These are phyloP conservation scores for Galagoides demidoff DNA, from an alignment of 2,797 vertebrate genomes.

Conservation along the genomic window DNA sequence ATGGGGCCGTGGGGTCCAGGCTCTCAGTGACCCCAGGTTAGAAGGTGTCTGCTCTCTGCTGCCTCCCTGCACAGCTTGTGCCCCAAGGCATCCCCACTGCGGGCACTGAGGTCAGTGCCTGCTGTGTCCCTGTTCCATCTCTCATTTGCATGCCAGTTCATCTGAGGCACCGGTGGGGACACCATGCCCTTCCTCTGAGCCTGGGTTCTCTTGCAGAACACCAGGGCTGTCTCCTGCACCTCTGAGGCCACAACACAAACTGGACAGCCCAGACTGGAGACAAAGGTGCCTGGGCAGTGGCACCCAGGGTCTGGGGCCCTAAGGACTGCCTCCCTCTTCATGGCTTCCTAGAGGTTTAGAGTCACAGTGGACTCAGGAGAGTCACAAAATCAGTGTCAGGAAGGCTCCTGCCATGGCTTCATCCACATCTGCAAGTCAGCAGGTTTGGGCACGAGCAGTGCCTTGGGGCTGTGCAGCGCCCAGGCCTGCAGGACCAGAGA, in stretches of 20 bases:
- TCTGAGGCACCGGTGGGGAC: rapidly evolving
- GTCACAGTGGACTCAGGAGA: neutral
- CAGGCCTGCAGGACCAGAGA: neutral
- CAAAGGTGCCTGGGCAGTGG: rapidly evolving
- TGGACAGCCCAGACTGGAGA: neutral
- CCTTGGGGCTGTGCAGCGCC: too few relatives aligned
- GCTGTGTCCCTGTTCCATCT: rapidly evolving
- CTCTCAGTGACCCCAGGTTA: neutral
- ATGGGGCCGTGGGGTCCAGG: neutral
- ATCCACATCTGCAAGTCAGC: rapidly evolving
- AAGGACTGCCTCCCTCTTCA: neutral
- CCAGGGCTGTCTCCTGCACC: neutral
- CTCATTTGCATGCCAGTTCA: neutral
- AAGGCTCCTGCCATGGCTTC: neutral
- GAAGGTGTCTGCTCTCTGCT: rapidly evolving
- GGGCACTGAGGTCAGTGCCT: neutral
- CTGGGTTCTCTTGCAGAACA: neutral
- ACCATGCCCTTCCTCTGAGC: neutral
- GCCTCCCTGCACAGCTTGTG: neutral
- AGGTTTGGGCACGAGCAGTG: rapidly evolving
- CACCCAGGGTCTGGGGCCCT: neutral
- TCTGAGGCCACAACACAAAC: neutral
- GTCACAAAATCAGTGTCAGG: too few relatives aligned
- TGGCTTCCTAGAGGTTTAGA: neutral
- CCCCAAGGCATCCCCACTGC: rapidly evolving